Evolutionary conservation across 2,888 invertebrate genomes (phyloP).

Genomic region (Chaetoderma sp.): DNA sequence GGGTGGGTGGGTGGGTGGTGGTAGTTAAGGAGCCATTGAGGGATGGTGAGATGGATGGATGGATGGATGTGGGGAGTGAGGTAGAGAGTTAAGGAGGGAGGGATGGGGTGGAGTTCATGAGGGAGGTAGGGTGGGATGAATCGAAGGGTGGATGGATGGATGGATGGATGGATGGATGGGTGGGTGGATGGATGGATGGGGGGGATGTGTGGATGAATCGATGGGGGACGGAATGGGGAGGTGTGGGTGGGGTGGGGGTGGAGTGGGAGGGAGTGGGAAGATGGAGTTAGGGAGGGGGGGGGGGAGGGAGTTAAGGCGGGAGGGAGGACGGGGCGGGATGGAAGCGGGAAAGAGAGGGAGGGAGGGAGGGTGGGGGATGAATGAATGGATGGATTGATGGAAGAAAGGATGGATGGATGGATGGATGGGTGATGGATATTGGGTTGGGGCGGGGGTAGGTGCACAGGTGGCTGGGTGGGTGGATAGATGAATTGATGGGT

Average conservation of each 20-base stretch:
- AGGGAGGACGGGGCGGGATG: background rate
- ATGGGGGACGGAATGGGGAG: background rate
- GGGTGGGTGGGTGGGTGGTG: constrained; percentile 1
- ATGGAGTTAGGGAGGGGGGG: background rate
- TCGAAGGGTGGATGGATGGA: too few relatives aligned
- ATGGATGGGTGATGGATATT: too few relatives aligned
- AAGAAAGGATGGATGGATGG: too few relatives aligned
- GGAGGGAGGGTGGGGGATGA: background rate
- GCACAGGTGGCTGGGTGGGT: too few relatives aligned
- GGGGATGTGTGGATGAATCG: constrained; percentile 2
- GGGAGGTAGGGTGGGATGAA: background rate
- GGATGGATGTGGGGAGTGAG: background rate
- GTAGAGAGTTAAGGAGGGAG: background rate
- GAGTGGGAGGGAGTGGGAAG: background rate
- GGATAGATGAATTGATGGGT: too few relatives aligned
- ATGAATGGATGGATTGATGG: background rate
- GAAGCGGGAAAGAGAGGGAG: background rate
- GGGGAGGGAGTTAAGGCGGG: background rate
- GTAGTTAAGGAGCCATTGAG: constrained; percentile 4
- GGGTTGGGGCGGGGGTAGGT: too few relatives aligned
- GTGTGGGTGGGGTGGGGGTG: background rate
- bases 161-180: too few relatives aligned
- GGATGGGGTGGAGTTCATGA: constrained; percentile 1
- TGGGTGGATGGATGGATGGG: background rate
- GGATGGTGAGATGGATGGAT: constrained; percentile 10